phyloP scores from a whole-genome alignment of 35 echinoderm and acorn worm species.

The Holothuria glaberrima region DNA sequence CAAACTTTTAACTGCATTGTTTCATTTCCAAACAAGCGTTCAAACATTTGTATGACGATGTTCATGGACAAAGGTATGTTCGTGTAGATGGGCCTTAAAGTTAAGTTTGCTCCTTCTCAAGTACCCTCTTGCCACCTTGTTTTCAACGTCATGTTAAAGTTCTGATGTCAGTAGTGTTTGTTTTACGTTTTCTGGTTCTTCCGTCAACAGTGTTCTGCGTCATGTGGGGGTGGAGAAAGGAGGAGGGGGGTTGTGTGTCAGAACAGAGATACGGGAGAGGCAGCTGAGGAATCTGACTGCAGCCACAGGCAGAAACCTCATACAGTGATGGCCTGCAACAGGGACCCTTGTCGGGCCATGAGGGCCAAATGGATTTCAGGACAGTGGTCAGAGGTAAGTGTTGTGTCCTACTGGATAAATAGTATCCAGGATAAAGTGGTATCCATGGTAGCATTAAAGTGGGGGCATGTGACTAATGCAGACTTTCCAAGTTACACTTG shows the following conservation, averaged over 20 bases:
- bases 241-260: constrained; percentile 68
- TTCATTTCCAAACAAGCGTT: no score
- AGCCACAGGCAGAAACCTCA: constrained; percentile 61
- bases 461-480: no score
- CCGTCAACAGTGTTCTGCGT: constrained; percentile 69
- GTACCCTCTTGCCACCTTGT: no score
- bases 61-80: no score
- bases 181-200: not conserved
- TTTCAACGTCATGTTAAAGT: no score
- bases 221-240: constrained; percentile 83
- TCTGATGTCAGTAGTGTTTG: not conserved
- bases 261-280: constrained; percentile 53
- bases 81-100: no score
- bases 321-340: constrained; percentile 71
- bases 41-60: no score
- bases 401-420: not conserved
- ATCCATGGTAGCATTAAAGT: no score
- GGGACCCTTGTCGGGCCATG: constrained; percentile 48
- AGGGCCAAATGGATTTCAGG: constrained; percentile 75
- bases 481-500: no score
- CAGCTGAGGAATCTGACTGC: constrained; percentile 50
- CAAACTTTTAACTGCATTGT: no score
- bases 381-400: constrained; percentile 89
- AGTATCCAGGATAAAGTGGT: no score
- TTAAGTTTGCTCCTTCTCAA: no score